Evolutionary conservation across 2,888 invertebrate genomes (phyloP).

Genomic region (Hypomecis atomaria): DNA sequence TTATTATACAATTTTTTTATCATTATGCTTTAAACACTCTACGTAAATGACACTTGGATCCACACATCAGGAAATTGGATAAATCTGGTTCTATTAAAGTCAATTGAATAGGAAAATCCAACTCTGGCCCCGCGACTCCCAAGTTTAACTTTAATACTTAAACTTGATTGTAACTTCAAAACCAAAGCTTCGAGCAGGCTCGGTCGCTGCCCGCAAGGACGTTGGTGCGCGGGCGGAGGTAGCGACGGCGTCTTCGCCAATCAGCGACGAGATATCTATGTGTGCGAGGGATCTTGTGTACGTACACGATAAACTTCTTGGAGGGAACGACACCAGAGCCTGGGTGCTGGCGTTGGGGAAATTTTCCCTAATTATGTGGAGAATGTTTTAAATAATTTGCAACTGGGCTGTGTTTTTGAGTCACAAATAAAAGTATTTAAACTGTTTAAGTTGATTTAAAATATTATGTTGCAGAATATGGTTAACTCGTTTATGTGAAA

Average conservation of each 20-base stretch:
- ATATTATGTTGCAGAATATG: too few relatives aligned
- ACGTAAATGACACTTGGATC: too few relatives aligned
- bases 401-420: too few relatives aligned
- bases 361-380: conserved; percentile 28
- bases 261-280: conserved; percentile 38
- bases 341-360: conserved; percentile 53
- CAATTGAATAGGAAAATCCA: too few relatives aligned
- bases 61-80: too few relatives aligned
- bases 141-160: too few relatives aligned
- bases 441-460: too few relatives aligned
- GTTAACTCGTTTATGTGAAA: too few relatives aligned
- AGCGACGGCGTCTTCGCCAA: conserved; percentile 66
- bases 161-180: conserved; percentile 33
- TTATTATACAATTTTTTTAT: too few relatives aligned
- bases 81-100: too few relatives aligned
- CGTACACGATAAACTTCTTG: conserved; percentile 53
- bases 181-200: conserved; percentile 53
- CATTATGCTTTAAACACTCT: too few relatives aligned
- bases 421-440: too few relatives aligned
- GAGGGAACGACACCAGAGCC: conserved; percentile 54
- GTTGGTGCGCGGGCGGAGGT: conserved; percentile 81
- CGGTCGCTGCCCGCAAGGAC: conserved; percentile 83
- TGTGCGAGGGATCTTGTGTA: conserved; percentile 49
- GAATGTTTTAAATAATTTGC: conserved; percentile 3
- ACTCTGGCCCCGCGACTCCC: conserved; percentile 2